Conservation (phyloP, 2,888 invertebrate species). For the Catonia carolina region DNA sequence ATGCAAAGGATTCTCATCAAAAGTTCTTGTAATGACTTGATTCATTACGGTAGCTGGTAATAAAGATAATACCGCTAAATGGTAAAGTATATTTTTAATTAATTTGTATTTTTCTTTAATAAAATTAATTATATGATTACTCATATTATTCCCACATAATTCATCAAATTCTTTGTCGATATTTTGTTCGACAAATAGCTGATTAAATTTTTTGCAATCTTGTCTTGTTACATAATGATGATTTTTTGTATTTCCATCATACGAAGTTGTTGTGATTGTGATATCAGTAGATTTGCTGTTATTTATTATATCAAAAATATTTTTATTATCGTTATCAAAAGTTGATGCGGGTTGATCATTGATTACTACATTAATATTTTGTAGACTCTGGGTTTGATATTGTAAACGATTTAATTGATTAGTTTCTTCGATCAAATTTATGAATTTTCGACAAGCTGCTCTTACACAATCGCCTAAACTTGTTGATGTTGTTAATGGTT, state of each 20-base stretch:
- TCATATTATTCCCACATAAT: background rate
- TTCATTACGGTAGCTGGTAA: constrained; percentile 20
- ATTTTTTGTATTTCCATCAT: background rate
- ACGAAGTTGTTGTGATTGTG: too few species aligned
- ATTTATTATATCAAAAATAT: background rate
- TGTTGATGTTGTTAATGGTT: background rate
- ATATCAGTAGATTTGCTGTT: too few species aligned
- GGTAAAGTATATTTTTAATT: background rate
- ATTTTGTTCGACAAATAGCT: constrained; percentile 5
- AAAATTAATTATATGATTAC: background rate
- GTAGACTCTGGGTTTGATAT: constrained; percentile 9
- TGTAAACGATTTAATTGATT: constrained; percentile 18
- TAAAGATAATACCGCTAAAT: constrained; percentile 16
- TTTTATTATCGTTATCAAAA: too few species aligned
- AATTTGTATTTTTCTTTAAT: background rate
- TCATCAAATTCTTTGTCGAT: background rate
- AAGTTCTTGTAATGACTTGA: constrained; percentile 17
- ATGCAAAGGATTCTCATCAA: constrained; percentile 42
- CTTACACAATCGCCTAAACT: constrained; percentile 11
- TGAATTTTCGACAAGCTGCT: constrained; percentile 18
- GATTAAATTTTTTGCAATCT: constrained; percentile 11
- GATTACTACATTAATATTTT: constrained; percentile 19
- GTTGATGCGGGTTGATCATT: constrained; percentile 19
- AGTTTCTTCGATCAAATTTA: constrained; percentile 20
- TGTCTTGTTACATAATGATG: background rate